Percentiles rank a stretch among this genome's conserved stretches.
phyloP scores from a whole-genome alignment of 2,888 invertebrate species.

The Pandemis corylana region DNA sequence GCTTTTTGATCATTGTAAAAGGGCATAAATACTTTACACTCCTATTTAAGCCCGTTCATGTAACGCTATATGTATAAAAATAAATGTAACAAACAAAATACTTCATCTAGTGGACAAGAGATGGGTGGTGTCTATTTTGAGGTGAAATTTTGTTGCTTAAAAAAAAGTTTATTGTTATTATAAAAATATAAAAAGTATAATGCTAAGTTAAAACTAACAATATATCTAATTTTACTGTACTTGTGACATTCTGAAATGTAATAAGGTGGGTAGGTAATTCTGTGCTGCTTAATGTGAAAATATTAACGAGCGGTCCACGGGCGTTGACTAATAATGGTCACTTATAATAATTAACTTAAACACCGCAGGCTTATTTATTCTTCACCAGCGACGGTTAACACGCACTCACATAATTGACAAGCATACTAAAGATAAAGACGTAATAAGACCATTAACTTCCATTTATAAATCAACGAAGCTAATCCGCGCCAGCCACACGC shows the following conservation, averaged over 20 bases:
- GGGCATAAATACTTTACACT: too few relatives aligned
- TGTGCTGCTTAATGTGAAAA: background rate
- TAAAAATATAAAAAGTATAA: too few relatives aligned
- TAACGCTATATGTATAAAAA: too few relatives aligned
- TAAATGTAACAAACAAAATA: too few relatives aligned
- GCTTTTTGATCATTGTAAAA: too few relatives aligned
- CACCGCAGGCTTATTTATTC: slow-evolving; percentile 8
- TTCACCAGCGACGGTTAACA: slow-evolving; percentile 13
- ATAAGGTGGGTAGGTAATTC: background rate
- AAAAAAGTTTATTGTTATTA: too few relatives aligned
- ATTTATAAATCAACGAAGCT: slow-evolving; percentile 62
- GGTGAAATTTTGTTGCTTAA: too few relatives aligned
- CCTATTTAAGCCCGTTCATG: too few relatives aligned
- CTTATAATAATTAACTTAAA: slow-evolving; percentile 41
- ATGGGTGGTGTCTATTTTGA: too few relatives aligned
- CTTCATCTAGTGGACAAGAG: too few relatives aligned
- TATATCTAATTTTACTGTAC: too few relatives aligned
- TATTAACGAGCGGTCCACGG: slow-evolving; percentile 19
- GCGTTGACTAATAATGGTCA: slow-evolving; percentile 23
- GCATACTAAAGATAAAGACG: slow-evolving; percentile 60
- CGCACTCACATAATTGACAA: slow-evolving; percentile 37
- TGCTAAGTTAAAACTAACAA: too few relatives aligned
- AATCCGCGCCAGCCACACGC: slow-evolving; percentile 52
- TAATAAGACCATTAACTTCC: slow-evolving; percentile 61
- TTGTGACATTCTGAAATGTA: background rate